Base-by-base conservation (phyloP, 1,140 invertebrate genomes). In the Drosophila pachea region DNA sequence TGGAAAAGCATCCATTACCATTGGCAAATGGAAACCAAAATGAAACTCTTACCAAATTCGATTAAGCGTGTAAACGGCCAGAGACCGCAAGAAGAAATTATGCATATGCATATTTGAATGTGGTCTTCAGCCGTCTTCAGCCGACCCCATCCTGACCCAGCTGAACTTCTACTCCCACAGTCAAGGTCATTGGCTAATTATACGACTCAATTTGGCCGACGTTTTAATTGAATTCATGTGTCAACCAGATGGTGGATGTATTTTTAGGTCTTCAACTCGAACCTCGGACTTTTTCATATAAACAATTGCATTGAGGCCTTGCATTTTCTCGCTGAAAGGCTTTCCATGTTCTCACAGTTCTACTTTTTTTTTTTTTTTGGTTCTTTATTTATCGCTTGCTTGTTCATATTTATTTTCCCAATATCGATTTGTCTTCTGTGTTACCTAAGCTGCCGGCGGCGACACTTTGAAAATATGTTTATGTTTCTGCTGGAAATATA, bases 1-100 rank as follows among this genome's bases (percentile, higher is more conserved):
- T 83, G 78, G 79, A 84, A 83, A 83, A 83, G 84, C 78, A 84
- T 76, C 79, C 81, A 84, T 83, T 83, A 83, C 79, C 60, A 83
- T 58, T 73, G 65, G 55, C 79, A 84, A 84, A 83, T 83, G 78
- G 78, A 83, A 79, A 84, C 53, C 62, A 65, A 71, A 71, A 76
- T 49, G 49, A 79, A 84, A 83, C 78, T 84, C 68, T 83, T 73
- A 76, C 78, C 73, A 76, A 83, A 83, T 83, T 83, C 79, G 75
- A 84, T 83, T 83, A 84, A 78, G 65, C 66, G 73, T 76, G 78
- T 76, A 84, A 83, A 79, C 78, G 62, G 66, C 68, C 71, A 74
- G 77, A 76, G 76, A 81, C 76, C 65, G 47, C 56, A 61, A 77
- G 69, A 40, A 54, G 31, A 8, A 45, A 31, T 45, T 14, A 45